Evolutionary conservation across 2,888 invertebrate genomes (phyloP).

Genomic region (Tetragnatha montana): DNA sequence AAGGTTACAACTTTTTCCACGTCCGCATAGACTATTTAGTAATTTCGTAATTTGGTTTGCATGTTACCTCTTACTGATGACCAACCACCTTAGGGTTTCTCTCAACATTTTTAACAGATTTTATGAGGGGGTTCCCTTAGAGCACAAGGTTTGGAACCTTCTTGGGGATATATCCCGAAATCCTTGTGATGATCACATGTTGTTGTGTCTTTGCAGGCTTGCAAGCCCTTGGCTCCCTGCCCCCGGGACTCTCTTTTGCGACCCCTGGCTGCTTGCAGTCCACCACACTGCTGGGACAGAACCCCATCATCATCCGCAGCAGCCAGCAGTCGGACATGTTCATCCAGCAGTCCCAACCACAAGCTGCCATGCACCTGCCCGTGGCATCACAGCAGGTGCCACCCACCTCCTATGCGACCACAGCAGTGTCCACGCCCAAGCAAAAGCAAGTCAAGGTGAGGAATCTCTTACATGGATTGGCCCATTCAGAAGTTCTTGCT

Average conservation of each 20-base stretch:
- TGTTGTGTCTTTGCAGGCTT: constrained; percentile 24
- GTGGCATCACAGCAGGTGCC: constrained; percentile 59
- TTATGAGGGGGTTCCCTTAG: not conserved
- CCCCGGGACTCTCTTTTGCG: constrained; percentile 85
- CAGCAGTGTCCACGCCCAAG: constrained; percentile 37
- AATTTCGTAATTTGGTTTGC: too few species aligned
- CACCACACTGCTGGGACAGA: constrained; percentile 80
- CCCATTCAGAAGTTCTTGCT: too few species aligned
- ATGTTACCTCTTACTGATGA: not conserved
- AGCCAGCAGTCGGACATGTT: constrained; percentile 88
- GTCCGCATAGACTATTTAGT: too few species aligned
- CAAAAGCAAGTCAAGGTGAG: constrained; percentile 66
- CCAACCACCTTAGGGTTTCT: not conserved
- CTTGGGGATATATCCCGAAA: not conserved
- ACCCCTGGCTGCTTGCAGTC: constrained; percentile 79
- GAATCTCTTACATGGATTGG: too few species aligned
- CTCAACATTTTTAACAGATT: not conserved
- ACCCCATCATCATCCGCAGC: constrained; percentile 89
- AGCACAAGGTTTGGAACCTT: not conserved
- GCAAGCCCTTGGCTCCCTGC: constrained; percentile 78
- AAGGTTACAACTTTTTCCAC: too few species aligned
- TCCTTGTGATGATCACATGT: not conserved
- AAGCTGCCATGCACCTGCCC: constrained; percentile 63
- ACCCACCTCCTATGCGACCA: constrained; percentile 51
- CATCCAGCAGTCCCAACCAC: constrained; percentile 85